Evolutionary conservation across 2,888 invertebrate genomes (phyloP), one percentile per base, ranked within the genome.

Genomic region (Steromphala cineraria): DNA sequence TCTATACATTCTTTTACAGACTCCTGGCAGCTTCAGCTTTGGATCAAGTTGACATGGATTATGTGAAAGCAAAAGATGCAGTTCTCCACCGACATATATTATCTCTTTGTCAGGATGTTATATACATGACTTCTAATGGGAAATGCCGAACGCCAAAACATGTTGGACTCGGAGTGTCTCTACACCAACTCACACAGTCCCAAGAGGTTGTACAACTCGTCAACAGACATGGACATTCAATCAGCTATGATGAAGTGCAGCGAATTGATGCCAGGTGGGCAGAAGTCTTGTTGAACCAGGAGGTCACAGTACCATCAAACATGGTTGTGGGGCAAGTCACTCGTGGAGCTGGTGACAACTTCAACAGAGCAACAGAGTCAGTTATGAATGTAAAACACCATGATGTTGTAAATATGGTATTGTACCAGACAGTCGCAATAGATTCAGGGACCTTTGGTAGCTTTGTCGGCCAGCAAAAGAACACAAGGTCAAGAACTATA

Each of bases 71-170:
- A n/a, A 78, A 1, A 40, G 76, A 75, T 74, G 28, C 77, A 71
- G 19, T 5, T 4, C 36, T 78, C 7, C 81, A 81, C 52, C 78
- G 71, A 28, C 67, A 81, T 21, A 24, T 81, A 75, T 31, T 78
- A 53, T 53, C 81, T 24, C 3, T 81, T 8, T 81, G 74, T 46
- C 81, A 81, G 31, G 79, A 81, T 53, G 67, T 79, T 10, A 67
- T 75, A n/a, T 81, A 79, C 21, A 56, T 55, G 36, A 75, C 55
- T 19, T 79, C 81, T 17, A 56, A 53, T n/a, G 81, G 79, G 31
- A 78, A 67, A 55, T 79, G 78, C 31, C 78, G 75, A 81, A 79
- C 79, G 46, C 81, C 81, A n/a, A 81, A 81, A 74, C 81, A 81
- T 78, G 56, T 78, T 21, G 81, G 81, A 36, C 52, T 78, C 0